Base-by-base conservation (phyloP, 2,797 vertebrate genomes). In the Parotocinclus haroldoi region DNA sequence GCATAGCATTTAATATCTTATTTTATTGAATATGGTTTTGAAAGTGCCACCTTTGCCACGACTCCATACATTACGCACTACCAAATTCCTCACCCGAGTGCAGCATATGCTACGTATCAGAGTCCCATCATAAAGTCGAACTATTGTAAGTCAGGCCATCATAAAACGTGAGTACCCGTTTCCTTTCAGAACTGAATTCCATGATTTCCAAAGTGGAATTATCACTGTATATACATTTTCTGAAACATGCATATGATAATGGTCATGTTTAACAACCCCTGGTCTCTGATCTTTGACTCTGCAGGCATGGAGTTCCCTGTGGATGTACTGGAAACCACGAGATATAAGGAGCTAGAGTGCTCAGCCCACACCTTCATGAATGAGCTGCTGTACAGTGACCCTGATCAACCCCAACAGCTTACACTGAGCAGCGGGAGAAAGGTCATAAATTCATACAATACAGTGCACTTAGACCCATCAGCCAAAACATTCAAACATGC, bases 241-340 rank as follows among this genome's bases (percentile, higher is more conserved):
- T n/a, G 19, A 27, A 46, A 14, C 19, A 3, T 46, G n/a, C 4
- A 59, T 17, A 27, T 46, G 12, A 5, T n/a, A 19, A 19, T 60
- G 19, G 18, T 60, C 27, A 27, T 27, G 17, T 53, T 27, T 8
- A 7, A 18, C 16, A 7, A 14, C 13, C 14, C 10, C 10, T 45
- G 18, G 51, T 9, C 5, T 10, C 10, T 58, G 38, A 46, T 14
- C 19, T 54, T 51, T 65, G 45, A n/a, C 12, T 12, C 4, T 66
- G 42, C 38, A 87, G 91, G 65, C 67, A 94, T 94, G 92, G 82
- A 85, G 42, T 93, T 92, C 82, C 92, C 92, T 73, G 92, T 93
- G 85, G 92, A 94, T 76, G 59, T 90, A 38, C 73, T 94, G 83
- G 77, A 77, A 18, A 78, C 61, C 38, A 84, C 57, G 68, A 89